phyloP scores from a whole-genome alignment of 2,797 vertebrate species.

The Sebastes flavidus region DNA sequence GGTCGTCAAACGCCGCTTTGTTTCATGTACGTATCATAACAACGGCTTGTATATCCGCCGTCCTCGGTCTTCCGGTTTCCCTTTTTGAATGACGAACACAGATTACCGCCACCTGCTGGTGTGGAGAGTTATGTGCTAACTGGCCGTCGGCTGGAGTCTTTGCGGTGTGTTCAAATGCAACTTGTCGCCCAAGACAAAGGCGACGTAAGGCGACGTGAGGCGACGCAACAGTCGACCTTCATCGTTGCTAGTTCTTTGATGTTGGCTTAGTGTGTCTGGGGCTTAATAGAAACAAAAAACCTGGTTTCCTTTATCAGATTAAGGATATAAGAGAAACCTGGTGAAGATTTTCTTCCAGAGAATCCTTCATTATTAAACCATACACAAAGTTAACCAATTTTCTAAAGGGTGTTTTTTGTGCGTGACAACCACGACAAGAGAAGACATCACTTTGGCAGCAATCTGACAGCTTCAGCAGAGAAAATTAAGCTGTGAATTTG shows the following conservation, averaged over 20 bases:
- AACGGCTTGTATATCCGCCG: too few species aligned
- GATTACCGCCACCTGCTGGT: fast-evolving
- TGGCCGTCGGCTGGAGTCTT: too few species aligned
- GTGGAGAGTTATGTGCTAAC: too few species aligned
- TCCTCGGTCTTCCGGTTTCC: too few species aligned
- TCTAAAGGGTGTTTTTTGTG: neutral
- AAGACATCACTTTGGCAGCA: neutral
- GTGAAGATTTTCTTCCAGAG: neutral
- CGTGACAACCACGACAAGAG: neutral
- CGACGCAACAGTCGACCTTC: fast-evolving
- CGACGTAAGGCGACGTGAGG: too few species aligned
- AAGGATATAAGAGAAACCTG: neutral
- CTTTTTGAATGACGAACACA: fast-evolving
- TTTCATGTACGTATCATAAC: too few species aligned
- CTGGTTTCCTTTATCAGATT: neutral
- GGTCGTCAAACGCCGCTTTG: too few species aligned
- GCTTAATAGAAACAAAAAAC: neutral
- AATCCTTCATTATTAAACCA: neutral
- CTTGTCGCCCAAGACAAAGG: too few species aligned
- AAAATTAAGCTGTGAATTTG: neutral
- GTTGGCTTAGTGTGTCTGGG: too few species aligned
- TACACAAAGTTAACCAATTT: neutral
- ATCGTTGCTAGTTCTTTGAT: fast-evolving
- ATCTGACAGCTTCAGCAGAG: constrained; percentile 7
- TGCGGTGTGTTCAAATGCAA: too few species aligned